Base-by-base conservation (phyloP, 2,888 invertebrate genomes). In the Anodontia alba region DNA sequence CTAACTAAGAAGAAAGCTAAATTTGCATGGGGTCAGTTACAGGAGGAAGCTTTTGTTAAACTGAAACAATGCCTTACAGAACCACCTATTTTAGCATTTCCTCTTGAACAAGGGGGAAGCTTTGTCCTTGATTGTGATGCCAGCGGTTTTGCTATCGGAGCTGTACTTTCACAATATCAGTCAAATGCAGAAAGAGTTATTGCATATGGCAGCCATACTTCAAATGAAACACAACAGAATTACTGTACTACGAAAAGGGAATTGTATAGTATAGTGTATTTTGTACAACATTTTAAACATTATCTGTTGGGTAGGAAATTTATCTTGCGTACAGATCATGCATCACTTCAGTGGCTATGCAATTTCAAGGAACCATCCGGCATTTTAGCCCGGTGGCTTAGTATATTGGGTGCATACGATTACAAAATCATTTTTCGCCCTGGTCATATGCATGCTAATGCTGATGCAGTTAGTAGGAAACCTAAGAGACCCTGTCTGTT, bases 161-260 rank as follows among this genome's bases (percentile, higher is more conserved):
- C n/a, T 12, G 20, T 67, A 7, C 23, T 67, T 7, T 67, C 36
- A 2, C 36, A 31, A 20, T 36, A 67, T n/a, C 42, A 67, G 23
- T 15, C 7, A 17, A 67, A 67, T 42, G 42, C 8, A 8, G 67
- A 67, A n/a, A 12, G 38, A n/a, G 67, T 67, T 36, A 67, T n/a
- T n/a, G n/a, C n/a, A n/a, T n/a, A n/a, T n/a, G n/a, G n/a, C n/a
- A n/a, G n/a, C n/a, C n/a, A n/a, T 67, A 67, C 67, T 3, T n/a
- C 36, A 20, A 67, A 67, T 23, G 5, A 10, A 8, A 74, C 74
- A 0, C 70, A 74, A 33, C 62, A 46, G 2, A 79, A 79, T 26
- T 79, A 79, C 54, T 79, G 74, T 38, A 36, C 51, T n/a, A 79
- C 74, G 8, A 69, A 79, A 31, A 38, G 79, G 20, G 79, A 79